These are phyloP conservation scores for Calliphora vicina DNA, from an alignment of 1,140 invertebrate species.

Conservation along the genomic window DNA sequence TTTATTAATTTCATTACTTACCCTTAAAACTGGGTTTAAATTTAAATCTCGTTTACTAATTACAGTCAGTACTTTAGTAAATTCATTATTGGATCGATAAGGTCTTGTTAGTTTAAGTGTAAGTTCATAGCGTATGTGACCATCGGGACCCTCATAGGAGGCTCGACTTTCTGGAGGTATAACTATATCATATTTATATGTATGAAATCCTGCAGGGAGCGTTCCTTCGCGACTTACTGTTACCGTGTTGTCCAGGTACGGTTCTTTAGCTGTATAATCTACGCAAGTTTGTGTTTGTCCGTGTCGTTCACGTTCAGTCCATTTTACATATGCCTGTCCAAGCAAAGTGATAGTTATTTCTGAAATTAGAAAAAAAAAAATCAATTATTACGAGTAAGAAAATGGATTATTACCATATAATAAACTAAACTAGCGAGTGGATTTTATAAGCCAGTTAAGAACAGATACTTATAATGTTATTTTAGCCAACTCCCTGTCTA, in stretches of 20 bases:
- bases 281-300: too few relatives aligned
- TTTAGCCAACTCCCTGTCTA: too few relatives aligned
- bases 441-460: too few relatives aligned
- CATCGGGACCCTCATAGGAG: constrained; percentile 74
- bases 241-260: not conserved
- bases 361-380: too few relatives aligned
- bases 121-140: constrained; percentile 71
- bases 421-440: too few relatives aligned
- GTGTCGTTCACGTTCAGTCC: too few relatives aligned
- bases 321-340: too few relatives aligned
- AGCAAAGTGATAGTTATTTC: too few relatives aligned
- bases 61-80: constrained; percentile 74
- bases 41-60: constrained; percentile 75
- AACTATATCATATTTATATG: not conserved
- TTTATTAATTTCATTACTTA: constrained; percentile 38
- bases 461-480: too few relatives aligned
- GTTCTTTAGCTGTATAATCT: constrained; percentile 40
- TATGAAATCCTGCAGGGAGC: not conserved
- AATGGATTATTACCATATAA: too few relatives aligned
- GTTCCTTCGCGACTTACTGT: not conserved
- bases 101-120: constrained; percentile 72
- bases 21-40: constrained; percentile 58
- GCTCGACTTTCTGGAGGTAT: constrained; percentile 68
- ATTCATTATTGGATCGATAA: constrained; percentile 75
- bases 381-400: too few relatives aligned